These are phyloP conservation scores for Callinectes sapidus DNA, from an alignment of 2,888 invertebrate genomes.

Conservation along the genomic window DNA sequence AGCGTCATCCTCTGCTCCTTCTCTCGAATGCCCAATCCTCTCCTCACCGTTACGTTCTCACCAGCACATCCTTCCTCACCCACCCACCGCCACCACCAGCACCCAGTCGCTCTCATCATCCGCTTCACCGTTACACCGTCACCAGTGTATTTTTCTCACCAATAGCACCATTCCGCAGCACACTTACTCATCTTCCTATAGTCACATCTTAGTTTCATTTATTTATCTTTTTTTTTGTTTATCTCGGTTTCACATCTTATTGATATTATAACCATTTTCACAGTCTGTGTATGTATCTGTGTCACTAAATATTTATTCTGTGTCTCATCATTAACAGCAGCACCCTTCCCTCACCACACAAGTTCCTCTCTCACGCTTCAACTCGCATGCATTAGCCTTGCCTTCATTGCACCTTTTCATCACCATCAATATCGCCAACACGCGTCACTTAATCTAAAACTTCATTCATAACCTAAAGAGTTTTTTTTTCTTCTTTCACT, in stretches of 20 bases:
- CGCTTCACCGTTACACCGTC: not conserved
- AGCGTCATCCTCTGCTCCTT: not conserved
- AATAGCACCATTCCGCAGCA: not conserved
- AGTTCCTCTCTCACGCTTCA: not conserved
- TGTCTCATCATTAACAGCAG: not conserved
- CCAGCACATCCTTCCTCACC: not conserved
- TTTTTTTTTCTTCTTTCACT: too few relatives aligned
- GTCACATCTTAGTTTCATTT: not conserved
- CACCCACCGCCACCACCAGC: not conserved
- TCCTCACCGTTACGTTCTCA: not conserved
- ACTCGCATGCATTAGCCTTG: not conserved
- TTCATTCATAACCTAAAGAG: not conserved
- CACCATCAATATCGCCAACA: not conserved
- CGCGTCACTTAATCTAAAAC: not conserved
- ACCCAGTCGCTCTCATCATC: not conserved
- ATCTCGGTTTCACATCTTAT: not conserved
- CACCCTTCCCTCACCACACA: not conserved
- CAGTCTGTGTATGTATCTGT: not conserved
- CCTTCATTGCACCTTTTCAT: not conserved
- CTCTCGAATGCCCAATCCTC: not conserved
- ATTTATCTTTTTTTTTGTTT: not conserved
- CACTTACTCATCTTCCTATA: not conserved
- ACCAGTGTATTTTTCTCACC: not conserved
- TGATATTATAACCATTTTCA: not conserved
- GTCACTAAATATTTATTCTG: not conserved